These are phyloP conservation scores for Pseudolaguvia tuberculata DNA, from an alignment of 2,113 vertebrate species.

Conservation along the genomic window DNA sequence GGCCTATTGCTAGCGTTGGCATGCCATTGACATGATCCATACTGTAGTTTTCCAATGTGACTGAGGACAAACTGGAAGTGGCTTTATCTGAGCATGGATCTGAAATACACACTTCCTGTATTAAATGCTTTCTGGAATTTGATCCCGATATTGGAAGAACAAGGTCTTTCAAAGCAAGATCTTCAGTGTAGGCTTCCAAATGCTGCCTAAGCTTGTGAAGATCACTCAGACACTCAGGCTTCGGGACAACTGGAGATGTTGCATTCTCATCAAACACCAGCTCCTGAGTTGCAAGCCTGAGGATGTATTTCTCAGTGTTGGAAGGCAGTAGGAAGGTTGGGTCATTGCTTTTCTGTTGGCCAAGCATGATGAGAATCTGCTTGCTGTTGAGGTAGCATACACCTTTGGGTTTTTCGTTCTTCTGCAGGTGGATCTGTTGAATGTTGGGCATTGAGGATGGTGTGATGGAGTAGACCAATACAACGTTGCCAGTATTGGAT, in stretches of 20 bases:
- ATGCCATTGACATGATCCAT: conserved; percentile 64
- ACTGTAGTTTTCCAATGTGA: conserved; percentile 64
- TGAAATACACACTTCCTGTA: conserved; percentile 77
- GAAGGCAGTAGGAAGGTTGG: conserved; percentile 85
- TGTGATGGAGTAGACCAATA: conserved; percentile 83
- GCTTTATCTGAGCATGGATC: conserved; percentile 72
- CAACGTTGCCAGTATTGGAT: conserved; percentile 82
- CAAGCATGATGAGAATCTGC: conserved; percentile 83
- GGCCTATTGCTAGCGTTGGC: conserved; percentile 49
- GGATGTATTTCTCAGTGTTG: conserved; percentile 81
- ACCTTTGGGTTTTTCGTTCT: conserved; percentile 86
- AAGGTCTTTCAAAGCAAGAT: conserved; percentile 68
- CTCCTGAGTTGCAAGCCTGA: conserved; percentile 75
- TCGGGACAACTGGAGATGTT: conserved; percentile 44
- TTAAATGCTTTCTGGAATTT: conserved; percentile 69
- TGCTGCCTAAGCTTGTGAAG: conserved; percentile 70
- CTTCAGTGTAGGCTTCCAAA: conserved; percentile 66
- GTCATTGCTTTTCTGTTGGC: conserved; percentile 80
- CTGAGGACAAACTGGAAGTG: conserved; percentile 57
- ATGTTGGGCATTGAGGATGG: conserved; percentile 78
- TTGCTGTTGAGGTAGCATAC: conserved; percentile 84
- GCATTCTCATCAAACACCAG: conserved; percentile 65
- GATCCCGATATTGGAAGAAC: conserved; percentile 69
- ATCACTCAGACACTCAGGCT: conserved; percentile 53
- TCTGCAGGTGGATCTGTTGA: conserved; percentile 85